Evolutionary conservation across 2,888 invertebrate species (phyloP), one percentile per base, ranked within the genome.

Genomic region (Hesperia comma): DNA sequence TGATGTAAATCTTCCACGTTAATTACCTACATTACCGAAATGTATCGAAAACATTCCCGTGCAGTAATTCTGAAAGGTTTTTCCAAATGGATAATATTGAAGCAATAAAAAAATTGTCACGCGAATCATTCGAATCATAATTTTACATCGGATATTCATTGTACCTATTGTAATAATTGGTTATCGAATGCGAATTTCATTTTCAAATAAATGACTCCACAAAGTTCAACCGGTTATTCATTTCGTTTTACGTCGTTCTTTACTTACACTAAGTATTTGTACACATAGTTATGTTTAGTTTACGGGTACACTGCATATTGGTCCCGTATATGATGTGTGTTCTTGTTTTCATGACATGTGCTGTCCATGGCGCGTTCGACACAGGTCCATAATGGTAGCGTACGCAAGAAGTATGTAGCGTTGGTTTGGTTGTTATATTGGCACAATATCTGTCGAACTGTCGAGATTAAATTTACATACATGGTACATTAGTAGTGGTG

Each of bases 51-150:
- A 37, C 12, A 8, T 1, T 37, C 37, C 10, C 14, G 17, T 33
- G 26, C 15, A 14, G 33, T 63, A 63, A 67, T 46, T 41, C 63
- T 37, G 32, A 15, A 55, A 53, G 53, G 66, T 68, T 63, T 58
- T 70, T 69, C 68, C 68, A 72, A 73, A 70, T 66, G 63, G 26
- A 67, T 63, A 68, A 72, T 70, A 76, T 76, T 82, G 75, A 81
- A 80, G 71, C 82, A 71, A 82, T 85, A 83, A 81, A 85, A 79
- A 78, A 75, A 71, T 72, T 68, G 72, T 75, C 88, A 89, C 88
- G 89, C 88, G 75, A 84, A 67, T 72, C 56, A 15, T 46, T 46
- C 43, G 17, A 46, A 17, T 15, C 68, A 71, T 72, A 72, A 74
- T 73, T 71, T 61, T 68, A 69, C 70, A 68, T 71, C 70, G 33